Evolutionary conservation across 1,140 invertebrate genomes (phyloP), one percentile per base, ranked within the genome.

Genomic region (Asobara japonica): DNA sequence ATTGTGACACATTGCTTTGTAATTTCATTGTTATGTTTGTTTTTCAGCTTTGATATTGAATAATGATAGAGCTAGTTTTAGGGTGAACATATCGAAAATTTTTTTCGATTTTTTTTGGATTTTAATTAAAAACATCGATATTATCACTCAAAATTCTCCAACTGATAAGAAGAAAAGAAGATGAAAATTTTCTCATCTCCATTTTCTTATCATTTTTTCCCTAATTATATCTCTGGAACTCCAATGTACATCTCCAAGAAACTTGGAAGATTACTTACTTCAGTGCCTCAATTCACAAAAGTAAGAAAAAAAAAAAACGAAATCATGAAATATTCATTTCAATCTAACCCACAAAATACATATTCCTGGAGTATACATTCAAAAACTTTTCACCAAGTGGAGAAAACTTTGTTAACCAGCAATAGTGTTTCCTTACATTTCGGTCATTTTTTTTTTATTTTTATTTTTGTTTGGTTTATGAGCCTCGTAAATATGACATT

Each of bases 1-100:
- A 77, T 82, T 74, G 77, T 80, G 76, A 76, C 80, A 76, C 74
- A 62, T 77, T 25, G 16, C 56, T 71, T 68, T 22, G 38, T 68
- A 65, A 41, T 67, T 67, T 65, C 41, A 38, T 74, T 62, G 61
- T 69, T 76, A 41, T 76, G 31, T 71, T 66, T 72, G 20, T n/a
- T n/a, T n/a, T 51, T 62, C 31, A 70, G 25, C 36, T 29, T 27
- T 16, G n/a, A 29, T 36, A 33, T 30, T 27, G 20, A 18, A 6
- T 27, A 25, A 30, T 61, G 20, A 22, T 60, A 41, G 18, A 20
- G 61, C 11, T 75, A 27, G 7, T 64, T 45, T 16, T 16, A 45
- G 41, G 10, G 41, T 45, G 41, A 45, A 3, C 7, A 16, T 45
- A 45, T 45, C 2, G 41, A 45, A 11, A 41, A 41, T 45, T 41